Percentiles rank a stretch among this genome's conserved stretches.
Evolutionary conservation across 1,140 invertebrate species (phyloP).

Genomic region (Anthonomus grandis): DNA sequence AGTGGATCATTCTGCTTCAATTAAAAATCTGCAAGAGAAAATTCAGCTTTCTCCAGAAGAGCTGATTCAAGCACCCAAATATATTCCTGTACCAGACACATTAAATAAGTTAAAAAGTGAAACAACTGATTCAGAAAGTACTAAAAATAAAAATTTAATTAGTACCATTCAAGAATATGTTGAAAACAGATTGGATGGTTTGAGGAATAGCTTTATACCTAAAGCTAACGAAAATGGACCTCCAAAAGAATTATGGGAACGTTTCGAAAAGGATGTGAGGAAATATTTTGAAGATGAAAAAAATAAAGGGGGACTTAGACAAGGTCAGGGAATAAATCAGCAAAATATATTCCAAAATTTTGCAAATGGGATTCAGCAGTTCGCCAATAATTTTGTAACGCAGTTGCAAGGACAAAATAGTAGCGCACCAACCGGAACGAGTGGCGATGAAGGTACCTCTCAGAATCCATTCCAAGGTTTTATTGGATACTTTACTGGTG

Average conservation of each 20-base stretch:
- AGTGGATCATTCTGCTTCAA: slow-evolving; percentile 11
- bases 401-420: slow-evolving; percentile 4
- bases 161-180: slow-evolving; percentile 25
- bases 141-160: too few species aligned
- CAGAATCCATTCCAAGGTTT: slow-evolving; percentile 16
- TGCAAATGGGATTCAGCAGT: slow-evolving; percentile 12
- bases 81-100: slow-evolving; percentile 24
- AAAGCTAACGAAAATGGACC: slow-evolving; percentile 16
- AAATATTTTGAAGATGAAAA: slow-evolving; percentile 23
- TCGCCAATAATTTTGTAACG: slow-evolving; percentile 27
- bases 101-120: slow-evolving; percentile 2
- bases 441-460: slow-evolving; percentile 23
- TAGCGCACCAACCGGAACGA: slow-evolving; percentile 9
- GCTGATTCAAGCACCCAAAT: slow-evolving; percentile 26
- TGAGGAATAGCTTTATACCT: slow-evolving; percentile 26
- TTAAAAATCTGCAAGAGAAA: slow-evolving; percentile 40
- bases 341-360: slow-evolving; percentile 30
- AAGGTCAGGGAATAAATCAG: slow-evolving; percentile 6
- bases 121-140: slow-evolving; percentile 9
- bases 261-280: slow-evolving; percentile 26
- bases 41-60: slow-evolving; percentile 37
- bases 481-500: slow-evolving; percentile 14
- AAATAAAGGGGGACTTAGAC: slow-evolving; percentile 1
- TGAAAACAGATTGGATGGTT: slow-evolving; percentile 24
- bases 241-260: slow-evolving; percentile 30